Base-by-base conservation (phyloP, 2,113 vertebrate genomes). In the Caloenas nicobarica region DNA sequence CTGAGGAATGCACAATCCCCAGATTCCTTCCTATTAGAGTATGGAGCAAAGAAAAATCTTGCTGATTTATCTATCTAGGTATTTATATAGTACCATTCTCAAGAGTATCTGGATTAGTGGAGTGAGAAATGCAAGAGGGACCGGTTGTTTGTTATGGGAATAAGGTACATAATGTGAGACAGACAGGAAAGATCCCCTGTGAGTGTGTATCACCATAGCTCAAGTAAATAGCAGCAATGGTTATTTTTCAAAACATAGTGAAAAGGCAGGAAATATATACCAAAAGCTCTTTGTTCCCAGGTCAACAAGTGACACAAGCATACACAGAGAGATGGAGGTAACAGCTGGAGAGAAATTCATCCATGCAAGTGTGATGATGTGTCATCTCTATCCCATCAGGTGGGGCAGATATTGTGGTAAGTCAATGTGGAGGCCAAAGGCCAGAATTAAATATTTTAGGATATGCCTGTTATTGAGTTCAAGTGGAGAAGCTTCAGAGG, bases 1-100 rank as follows among this genome's bases (percentile, higher is more conserved):
- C 34, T 84, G 48, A 88, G 82, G 68, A 92, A 96, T 88, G 72
- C 25, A 68, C 29, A 18, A 38, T 91, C 80, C 64, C 48, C 54
- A 79, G 62, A 95, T 94, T 90, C 72, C 46, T 92, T 69, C 82
- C 28, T 50, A 54, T 72, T 28, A 58, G 57, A 72, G 21, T 31
- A 65, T 3, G 25, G 50, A 76, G 44, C 71, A 89, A 93, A 93
- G 19, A 81, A 89, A 13, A 74, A 88, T 81, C 82, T 88, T 72
- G 77, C 57, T 92, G 61, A 81, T 94, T 96, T 88, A 74, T 94
- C 81, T 86, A 31, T 61, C 61, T 92, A 58, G 69, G 77, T 92
- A 79, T 95, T 97, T 95, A 61, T 93, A 92, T 29, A 92, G 66
- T 61, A 60, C 16, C 19, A 14, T 57, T 82, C 92, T 94, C 70